Percentiles rank a stretch among this genome's conserved stretches.
Evolutionary conservation across 2,888 invertebrate genomes (phyloP).

Genomic region (Vannuccia rotundouncinata): DNA sequence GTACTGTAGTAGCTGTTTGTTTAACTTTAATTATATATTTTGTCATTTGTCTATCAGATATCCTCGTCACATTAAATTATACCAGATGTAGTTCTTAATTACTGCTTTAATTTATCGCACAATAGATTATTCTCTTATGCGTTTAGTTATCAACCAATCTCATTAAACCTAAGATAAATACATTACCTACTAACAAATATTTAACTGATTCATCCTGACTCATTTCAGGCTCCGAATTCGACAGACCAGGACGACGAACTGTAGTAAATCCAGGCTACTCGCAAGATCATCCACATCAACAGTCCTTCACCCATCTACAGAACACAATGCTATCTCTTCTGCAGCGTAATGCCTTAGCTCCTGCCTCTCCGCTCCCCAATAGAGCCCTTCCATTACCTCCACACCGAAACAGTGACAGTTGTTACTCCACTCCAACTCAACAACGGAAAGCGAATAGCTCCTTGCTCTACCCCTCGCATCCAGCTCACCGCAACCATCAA

Average conservation of each 20-base stretch:
- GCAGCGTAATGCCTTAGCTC: neutral
- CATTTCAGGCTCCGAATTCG: neutral
- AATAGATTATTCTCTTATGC: too few species aligned
- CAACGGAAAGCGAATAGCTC: neutral
- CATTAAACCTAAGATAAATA: too few species aligned
- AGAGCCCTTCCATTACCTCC: neutral
- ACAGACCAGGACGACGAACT: neutral
- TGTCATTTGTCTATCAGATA: too few species aligned
- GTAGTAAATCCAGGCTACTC: neutral
- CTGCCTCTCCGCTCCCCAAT: neutral
- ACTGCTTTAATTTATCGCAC: too few species aligned
- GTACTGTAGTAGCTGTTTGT: too few species aligned
- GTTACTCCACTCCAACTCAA: neutral
- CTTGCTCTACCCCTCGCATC: neutral
- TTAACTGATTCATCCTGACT: neutral
- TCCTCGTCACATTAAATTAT: too few species aligned
- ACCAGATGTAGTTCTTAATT: too few species aligned
- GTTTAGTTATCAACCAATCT: too few species aligned
- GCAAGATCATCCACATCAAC: neutral
- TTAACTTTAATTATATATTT: too few species aligned
- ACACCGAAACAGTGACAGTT: neutral
- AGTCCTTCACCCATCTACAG: neutral
- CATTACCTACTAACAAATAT: neutral
- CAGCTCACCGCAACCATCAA: neutral
- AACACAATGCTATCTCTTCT: neutral